phyloP scores from a whole-genome alignment of 2,113 vertebrate genomes.

The Rynchops niger region DNA sequence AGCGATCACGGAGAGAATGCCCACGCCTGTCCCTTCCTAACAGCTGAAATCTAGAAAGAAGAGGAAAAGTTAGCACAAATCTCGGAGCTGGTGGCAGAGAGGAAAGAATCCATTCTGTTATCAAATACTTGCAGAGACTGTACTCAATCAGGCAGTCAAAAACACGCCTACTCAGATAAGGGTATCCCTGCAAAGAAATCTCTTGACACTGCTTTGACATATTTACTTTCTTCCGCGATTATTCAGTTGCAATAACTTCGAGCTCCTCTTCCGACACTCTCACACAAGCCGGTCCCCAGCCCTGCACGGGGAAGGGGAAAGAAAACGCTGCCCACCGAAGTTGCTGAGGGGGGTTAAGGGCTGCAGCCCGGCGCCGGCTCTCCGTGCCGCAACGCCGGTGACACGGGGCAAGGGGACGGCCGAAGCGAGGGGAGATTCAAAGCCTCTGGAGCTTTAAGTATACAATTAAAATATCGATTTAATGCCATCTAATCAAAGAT shows the following conservation, averaged over 20 bases:
- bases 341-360: neutral
- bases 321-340: neutral
- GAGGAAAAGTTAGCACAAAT: neutral
- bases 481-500: neutral
- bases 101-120: slow-evolving; percentile 25
- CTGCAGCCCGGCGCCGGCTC: neutral
- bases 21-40: neutral
- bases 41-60: neutral
- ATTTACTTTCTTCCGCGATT: slow-evolving; percentile 22
- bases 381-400: fast-evolving
- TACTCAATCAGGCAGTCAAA: slow-evolving; percentile 44
- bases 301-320: neutral
- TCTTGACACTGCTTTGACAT: slow-evolving; percentile 62
- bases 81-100: neutral
- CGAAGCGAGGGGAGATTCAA: neutral
- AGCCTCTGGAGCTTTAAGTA: neutral
- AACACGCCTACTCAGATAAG: slow-evolving; percentile 61
- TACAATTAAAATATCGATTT: neutral
- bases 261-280: neutral
- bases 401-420: neutral
- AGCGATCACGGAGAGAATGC: neutral
- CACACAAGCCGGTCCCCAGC: neutral
- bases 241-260: neutral
- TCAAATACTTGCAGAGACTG: slow-evolving; percentile 18
- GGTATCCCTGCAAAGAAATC: slow-evolving; percentile 57